Conservation (phyloP, 2,113 vertebrate genomes). For the Neolamprologus caudopunctatus region DNA sequence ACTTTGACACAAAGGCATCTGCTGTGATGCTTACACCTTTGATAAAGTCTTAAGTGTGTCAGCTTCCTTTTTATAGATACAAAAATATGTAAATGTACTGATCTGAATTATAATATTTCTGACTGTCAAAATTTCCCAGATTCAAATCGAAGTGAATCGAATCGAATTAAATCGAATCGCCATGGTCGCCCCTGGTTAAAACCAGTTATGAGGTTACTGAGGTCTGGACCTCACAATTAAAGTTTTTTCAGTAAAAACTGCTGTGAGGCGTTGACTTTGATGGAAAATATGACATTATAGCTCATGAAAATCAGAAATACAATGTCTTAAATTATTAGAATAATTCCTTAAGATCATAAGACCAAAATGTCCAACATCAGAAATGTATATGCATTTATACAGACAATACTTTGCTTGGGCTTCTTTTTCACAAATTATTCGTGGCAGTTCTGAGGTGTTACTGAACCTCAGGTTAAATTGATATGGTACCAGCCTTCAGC, state of each 20-base stretch:
- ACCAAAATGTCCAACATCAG: not conserved
- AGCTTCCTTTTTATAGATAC: too few species aligned
- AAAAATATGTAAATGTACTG: too few species aligned
- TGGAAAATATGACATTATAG: not conserved
- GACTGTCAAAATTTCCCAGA: too few species aligned
- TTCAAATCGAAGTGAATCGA: too few species aligned
- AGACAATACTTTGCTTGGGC: not conserved
- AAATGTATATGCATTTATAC: not conserved
- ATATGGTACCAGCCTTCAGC: not conserved
- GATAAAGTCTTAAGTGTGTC: too few species aligned
- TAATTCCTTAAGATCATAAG: not conserved
- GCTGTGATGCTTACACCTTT: too few species aligned
- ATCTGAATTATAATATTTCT: too few species aligned
- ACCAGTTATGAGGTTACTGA: not conserved
- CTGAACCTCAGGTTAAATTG: not conserved
- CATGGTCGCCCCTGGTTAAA: not conserved
- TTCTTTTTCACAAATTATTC: not conserved
- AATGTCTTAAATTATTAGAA: not conserved
- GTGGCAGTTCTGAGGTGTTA: not conserved
- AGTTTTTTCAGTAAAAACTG: not conserved
- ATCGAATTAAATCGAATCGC: too few species aligned
- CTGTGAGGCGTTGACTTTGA: not conserved
- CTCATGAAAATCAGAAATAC: not conserved
- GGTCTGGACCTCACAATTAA: not conserved
- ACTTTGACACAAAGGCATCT: too few species aligned